A percentile compares a stretch with the other conserved stretches of the same genome.
Conservation (phyloP, 2,797 vertebrate genomes). For the Leptodactylus fallax region DNA sequence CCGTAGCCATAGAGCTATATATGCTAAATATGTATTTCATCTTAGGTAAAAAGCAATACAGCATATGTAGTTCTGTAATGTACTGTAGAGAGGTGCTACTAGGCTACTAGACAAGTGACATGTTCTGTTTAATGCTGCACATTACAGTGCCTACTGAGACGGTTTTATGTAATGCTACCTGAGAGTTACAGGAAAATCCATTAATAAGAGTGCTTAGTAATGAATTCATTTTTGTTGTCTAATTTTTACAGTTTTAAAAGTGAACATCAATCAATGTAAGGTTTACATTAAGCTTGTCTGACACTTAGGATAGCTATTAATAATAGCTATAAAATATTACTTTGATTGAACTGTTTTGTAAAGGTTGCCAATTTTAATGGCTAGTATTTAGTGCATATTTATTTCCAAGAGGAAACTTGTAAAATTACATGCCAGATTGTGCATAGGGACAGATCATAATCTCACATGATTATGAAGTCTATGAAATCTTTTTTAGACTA, state of each 20-base stretch:
- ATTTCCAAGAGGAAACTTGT: background rate
- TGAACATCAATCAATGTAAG: background rate
- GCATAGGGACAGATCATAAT: background rate
- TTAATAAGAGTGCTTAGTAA: background rate
- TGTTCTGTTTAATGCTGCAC: no score
- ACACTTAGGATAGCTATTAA: background rate
- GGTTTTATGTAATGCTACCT: background rate
- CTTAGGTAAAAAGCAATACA: no score
- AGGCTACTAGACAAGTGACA: no score
- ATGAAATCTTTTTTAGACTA: background rate
- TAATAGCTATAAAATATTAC: background rate
- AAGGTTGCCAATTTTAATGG: background rate
- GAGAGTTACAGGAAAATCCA: background rate
- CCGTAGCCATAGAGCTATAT: no score
- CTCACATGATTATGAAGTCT: background rate
- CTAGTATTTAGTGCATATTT: background rate
- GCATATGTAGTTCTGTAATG: no score
- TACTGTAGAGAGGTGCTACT: no score
- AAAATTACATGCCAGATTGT: background rate
- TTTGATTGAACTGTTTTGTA: background rate
- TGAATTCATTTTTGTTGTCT: background rate
- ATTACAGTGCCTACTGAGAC: no score
- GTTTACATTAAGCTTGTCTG: conserved; percentile 3
- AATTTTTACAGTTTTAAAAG: background rate
- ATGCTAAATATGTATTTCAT: no score